These are phyloP conservation scores for Botia kubotai DNA, from an alignment of 2,797 vertebrate genomes.

Conservation along the genomic window DNA sequence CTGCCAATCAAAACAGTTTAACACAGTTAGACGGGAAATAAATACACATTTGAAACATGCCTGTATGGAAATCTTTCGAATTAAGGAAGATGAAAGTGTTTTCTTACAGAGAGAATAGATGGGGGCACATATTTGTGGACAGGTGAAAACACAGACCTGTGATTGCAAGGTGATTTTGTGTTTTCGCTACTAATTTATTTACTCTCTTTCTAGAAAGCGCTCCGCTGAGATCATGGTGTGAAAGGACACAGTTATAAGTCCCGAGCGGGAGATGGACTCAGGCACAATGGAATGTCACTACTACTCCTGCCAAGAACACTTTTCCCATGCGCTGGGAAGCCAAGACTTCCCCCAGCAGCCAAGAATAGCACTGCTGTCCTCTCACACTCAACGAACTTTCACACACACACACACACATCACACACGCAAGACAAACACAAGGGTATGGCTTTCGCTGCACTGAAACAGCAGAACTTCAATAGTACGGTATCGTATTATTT, in stretches of 20 bases:
- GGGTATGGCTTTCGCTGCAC: conserved; percentile 38
- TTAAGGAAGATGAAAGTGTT: neutral
- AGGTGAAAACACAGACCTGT: neutral
- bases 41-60: conserved; percentile 29
- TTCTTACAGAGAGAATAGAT: neutral
- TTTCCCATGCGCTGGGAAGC: conserved; percentile 78
- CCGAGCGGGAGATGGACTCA: conserved; percentile 51
- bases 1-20: neutral
- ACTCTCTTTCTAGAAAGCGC: conserved; percentile 46
- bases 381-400: conserved; percentile 47
- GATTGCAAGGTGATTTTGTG: conserved; percentile 19
- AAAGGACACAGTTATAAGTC: conserved; percentile 54
- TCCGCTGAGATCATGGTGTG: conserved; percentile 35
- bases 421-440: conserved; percentile 36
- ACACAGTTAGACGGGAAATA: conserved; percentile 1
- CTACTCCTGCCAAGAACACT: conserved; percentile 78
- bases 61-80: conserved; percentile 22
- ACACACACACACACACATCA: conserved; percentile 24
- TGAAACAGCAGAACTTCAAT: conserved; percentile 23
- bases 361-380: conserved; percentile 77
- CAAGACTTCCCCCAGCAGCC: conserved; percentile 79
- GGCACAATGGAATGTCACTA: conserved; percentile 71
- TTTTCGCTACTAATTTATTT: conserved; percentile 29
- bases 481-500: conserved; percentile 9
- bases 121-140: neutral